These are phyloP conservation scores for Carcina quercana DNA, from an alignment of 2,888 invertebrate genomes.

Conservation along the genomic window DNA sequence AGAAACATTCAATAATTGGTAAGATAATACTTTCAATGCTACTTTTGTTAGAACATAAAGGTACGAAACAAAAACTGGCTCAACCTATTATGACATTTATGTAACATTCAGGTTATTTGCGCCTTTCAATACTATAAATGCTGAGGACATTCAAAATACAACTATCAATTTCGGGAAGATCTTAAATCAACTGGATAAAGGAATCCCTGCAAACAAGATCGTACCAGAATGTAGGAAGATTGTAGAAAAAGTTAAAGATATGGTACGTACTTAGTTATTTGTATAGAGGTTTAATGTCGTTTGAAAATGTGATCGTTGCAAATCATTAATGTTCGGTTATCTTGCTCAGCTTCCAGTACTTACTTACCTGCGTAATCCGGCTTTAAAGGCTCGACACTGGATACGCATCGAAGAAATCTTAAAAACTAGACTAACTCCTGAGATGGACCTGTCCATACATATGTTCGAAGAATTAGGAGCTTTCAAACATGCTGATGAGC, in stretches of 20 bases:
- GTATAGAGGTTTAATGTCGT: too few species aligned
- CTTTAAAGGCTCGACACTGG: constrained; percentile 88
- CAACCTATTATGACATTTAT: too few species aligned
- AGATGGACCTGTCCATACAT: constrained; percentile 78
- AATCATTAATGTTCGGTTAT: too few species aligned
- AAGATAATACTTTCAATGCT: too few species aligned
- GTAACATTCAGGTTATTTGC: constrained; percentile 58
- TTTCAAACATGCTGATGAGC: constrained; percentile 80
- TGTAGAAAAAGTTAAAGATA: constrained; percentile 86
- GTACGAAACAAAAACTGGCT: too few species aligned
- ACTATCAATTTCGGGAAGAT: constrained; percentile 81
- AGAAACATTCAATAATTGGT: constrained; percentile 78
- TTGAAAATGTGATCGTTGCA: too few species aligned
- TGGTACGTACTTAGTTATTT: too few species aligned
- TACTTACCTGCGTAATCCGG: constrained; percentile 85
- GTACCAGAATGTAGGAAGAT: constrained; percentile 84
- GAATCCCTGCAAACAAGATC: constrained; percentile 85
- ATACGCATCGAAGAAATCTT: constrained; percentile 84
- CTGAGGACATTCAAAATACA: constrained; percentile 82
- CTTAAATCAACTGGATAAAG: constrained; percentile 86
- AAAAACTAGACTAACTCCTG: constrained; percentile 81
- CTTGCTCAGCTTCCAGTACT: constrained; percentile 86
- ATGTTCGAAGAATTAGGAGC: constrained; percentile 82
- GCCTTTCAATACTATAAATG: constrained; percentile 78
- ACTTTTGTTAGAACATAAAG: too few species aligned